Percentiles rank a stretch among this genome's conserved stretches.
These are phyloP conservation scores for Furcula furcula DNA, from an alignment of 2,888 invertebrate species.

Conservation along the genomic window DNA sequence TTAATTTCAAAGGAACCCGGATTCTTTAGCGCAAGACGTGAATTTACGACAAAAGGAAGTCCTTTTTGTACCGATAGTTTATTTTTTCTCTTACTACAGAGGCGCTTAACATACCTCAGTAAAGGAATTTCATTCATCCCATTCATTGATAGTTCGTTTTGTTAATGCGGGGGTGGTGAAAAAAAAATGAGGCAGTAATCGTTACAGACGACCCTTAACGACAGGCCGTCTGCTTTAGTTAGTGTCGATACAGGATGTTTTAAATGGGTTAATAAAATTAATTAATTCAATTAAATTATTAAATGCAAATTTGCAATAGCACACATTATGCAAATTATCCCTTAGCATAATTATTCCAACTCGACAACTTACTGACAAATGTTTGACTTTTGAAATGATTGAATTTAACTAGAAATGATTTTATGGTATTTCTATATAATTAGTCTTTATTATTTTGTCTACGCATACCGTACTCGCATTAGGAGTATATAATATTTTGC, in stretches of 20 bases:
- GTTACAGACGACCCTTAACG: constrained; percentile 56
- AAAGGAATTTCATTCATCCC: constrained; percentile 72
- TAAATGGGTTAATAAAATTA: constrained; percentile 11
- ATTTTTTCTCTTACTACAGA: constrained; percentile 47
- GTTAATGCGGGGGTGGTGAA: constrained; percentile 46
- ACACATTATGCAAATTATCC: too few relatives aligned
- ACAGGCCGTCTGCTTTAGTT: constrained; percentile 67
- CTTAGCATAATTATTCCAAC: too few relatives aligned
- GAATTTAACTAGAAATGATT: too few relatives aligned
- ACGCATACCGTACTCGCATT: too few relatives aligned
- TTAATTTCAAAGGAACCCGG: constrained; percentile 22
- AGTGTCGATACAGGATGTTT: constrained; percentile 48
- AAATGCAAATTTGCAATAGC: too few relatives aligned
- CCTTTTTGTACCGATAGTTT: constrained; percentile 42
- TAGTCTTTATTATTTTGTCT: too few relatives aligned
- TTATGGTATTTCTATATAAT: too few relatives aligned
- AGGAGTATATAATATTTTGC: too few relatives aligned
- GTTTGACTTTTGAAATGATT: too few relatives aligned
- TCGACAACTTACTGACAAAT: too few relatives aligned
- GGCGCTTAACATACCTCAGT: constrained; percentile 59
- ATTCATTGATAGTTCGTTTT: constrained; percentile 61
- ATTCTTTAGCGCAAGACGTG: constrained; percentile 42
- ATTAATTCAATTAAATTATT: too few relatives aligned
- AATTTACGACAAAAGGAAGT: constrained; percentile 58
- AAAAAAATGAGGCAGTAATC: constrained; percentile 46